Percentiles rank a stretch among this genome's conserved stretches.
phyloP scores from a whole-genome alignment of 2,113 vertebrate species.

The Eidolon helvum region DNA sequence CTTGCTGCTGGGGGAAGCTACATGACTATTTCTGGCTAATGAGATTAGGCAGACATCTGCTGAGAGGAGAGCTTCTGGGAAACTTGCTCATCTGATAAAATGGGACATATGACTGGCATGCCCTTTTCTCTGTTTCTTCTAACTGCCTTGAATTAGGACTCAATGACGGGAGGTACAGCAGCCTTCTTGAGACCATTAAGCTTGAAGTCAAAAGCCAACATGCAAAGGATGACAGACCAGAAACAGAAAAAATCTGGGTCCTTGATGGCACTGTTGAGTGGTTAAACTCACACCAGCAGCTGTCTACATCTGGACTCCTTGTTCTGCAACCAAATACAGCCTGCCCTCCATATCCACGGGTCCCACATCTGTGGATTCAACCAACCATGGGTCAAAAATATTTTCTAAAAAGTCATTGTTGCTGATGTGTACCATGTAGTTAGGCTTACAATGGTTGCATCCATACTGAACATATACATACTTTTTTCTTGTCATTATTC shows the following conservation, averaged over 20 bases:
- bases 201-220: background rate
- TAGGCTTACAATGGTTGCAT: background rate
- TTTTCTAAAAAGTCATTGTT: background rate
- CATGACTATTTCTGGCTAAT: background rate
- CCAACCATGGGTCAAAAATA: background rate
- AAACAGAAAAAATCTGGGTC: background rate
- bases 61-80: background rate
- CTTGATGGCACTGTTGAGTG: rapidly evolving
- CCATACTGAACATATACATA: background rate
- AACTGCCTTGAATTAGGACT: background rate
- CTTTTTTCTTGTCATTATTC: background rate
- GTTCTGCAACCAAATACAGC: background rate
- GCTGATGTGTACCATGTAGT: background rate
- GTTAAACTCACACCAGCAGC: background rate
- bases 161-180: rapidly evolving
- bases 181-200: background rate
- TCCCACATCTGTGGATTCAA: background rate
- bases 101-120: too few relatives aligned
- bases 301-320: background rate
- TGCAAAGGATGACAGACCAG: background rate
- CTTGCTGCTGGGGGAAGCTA: background rate
- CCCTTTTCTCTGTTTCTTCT: background rate
- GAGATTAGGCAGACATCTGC: background rate
- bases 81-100: background rate
- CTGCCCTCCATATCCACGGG: background rate